phyloP scores from a whole-genome alignment of 2,113 vertebrate genomes.

The Nycticryphes semicollaris region DNA sequence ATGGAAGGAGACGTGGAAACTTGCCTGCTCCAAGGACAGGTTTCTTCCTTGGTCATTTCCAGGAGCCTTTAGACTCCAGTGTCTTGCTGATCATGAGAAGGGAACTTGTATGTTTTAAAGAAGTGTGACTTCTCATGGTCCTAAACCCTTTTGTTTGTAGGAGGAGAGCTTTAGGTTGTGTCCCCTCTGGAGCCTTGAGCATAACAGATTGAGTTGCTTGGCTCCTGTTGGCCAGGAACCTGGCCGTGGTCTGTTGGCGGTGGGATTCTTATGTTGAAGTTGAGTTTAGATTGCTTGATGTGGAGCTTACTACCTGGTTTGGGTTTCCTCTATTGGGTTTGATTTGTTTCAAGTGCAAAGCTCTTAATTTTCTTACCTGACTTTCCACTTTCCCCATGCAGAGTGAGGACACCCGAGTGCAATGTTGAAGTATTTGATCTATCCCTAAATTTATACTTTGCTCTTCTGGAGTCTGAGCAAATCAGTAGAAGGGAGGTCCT shows the following conservation, averaged over 20 bases:
- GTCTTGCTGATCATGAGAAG: not conserved
- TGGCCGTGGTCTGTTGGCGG: not conserved
- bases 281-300: not conserved
- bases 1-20: not conserved
- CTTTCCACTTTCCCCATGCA: not conserved
- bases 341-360: not conserved
- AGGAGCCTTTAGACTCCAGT: not conserved
- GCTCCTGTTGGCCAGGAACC: not conserved
- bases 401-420: not conserved
- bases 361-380: not conserved
- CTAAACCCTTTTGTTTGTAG: not conserved
- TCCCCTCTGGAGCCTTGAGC: not conserved
- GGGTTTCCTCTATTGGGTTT: not conserved
- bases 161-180: not conserved
- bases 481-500: not conserved
- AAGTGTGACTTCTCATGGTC: not conserved
- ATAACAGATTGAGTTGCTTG: not conserved
- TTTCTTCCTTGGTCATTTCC: not conserved
- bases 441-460: not conserved
- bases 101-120: not conserved
- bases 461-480: not conserved
- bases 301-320: not conserved
- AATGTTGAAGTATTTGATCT: not conserved
- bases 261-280: not conserved
- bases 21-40: not conserved